phyloP scores from a whole-genome alignment of 2,888 invertebrate genomes.

The Chrysolina oricalcia region DNA sequence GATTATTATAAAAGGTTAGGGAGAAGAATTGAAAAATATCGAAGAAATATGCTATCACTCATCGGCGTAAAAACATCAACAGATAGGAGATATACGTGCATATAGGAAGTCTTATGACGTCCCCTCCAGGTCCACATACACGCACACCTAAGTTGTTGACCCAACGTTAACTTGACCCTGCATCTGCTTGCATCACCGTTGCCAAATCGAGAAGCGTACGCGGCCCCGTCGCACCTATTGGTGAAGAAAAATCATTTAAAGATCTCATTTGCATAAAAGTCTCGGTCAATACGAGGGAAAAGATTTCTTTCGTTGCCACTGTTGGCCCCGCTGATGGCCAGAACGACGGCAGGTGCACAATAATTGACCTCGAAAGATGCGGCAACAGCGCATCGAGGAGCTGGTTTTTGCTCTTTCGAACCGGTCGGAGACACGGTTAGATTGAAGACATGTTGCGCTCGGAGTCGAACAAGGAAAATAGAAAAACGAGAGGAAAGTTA shows the following conservation, averaged over 20 bases:
- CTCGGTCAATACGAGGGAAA: conserved; percentile 38
- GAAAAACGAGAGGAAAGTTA: conserved; percentile 3
- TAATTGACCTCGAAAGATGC: conserved; percentile 53
- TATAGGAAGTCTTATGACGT: conserved; percentile 13
- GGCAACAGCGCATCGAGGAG: conserved; percentile 52
- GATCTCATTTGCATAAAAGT: conserved; percentile 45
- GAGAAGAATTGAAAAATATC: too few relatives aligned
- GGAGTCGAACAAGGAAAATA: conserved; percentile 34
- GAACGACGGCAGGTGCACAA: conserved; percentile 56
- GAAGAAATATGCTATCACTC: too few relatives aligned
- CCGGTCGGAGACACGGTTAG: conserved; percentile 54
- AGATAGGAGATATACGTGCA: background rate
- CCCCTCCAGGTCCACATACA: conserved; percentile 11
- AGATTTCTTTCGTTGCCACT: conserved; percentile 30
- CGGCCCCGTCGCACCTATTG: conserved; percentile 4
- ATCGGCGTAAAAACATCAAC: too few relatives aligned
- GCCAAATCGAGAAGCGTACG: conserved; percentile 35
- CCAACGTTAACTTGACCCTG: conserved; percentile 40
- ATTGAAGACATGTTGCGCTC: conserved; percentile 48
- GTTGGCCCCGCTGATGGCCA: conserved; percentile 1
- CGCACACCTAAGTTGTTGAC: conserved; percentile 50
- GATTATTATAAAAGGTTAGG: too few relatives aligned
- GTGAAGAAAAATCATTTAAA: conserved; percentile 45
- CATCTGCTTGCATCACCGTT: conserved; percentile 49
- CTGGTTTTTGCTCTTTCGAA: conserved; percentile 56